Evolutionary conservation across 2,888 invertebrate species (phyloP), one percentile per base, ranked within the genome.

Genomic region (Lasioglossum zephyrum): DNA sequence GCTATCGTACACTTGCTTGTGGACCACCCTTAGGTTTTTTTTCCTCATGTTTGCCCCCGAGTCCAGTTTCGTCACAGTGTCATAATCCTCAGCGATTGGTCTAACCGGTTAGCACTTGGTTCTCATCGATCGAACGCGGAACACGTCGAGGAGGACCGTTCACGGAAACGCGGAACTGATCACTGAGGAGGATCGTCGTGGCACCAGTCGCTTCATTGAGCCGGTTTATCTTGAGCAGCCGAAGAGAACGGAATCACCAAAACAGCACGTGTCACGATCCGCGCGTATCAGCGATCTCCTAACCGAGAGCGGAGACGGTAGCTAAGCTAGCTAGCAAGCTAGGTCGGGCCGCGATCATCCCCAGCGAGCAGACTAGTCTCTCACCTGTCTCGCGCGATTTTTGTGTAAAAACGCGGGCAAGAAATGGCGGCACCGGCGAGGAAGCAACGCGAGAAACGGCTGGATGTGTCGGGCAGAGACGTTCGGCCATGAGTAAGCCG

Each of bases 11-110:
- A 92, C 91, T 89, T 95, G 93, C 81, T 95, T 95, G 87, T 95
- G 95, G 82, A 95, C 83, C 77, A 95, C 94, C 81, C 93, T 91
- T 18, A 93, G 91, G 78, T 95, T 95, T 91, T 95, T 95, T 88
- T 95, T 95, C 93, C 95, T 94, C 95, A 95, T 95, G 84, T 77
- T 84, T 81, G 73, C 26, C 57, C 41, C 41, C 18, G 4, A 66
- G 22, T 73, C 22, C 36, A 26, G 11, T n/a, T 16, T n/a, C 60
- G 22, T 69, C 73, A n/a, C 73, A 31, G 18, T 60, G 13, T 31
- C 73, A 47, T 41, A 16, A 36, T 47, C 31, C 66, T 18, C 3
- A 3, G 9, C 22, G 60, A 63, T 31, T 13, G 26, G 26, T 16
- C 11, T 11, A 63, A 16, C 31, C 13, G 53, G 22, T 63, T 31